These are phyloP conservation scores for Bovichtus diacanthus DNA, from an alignment of 2,797 vertebrate genomes.

Conservation along the genomic window DNA sequence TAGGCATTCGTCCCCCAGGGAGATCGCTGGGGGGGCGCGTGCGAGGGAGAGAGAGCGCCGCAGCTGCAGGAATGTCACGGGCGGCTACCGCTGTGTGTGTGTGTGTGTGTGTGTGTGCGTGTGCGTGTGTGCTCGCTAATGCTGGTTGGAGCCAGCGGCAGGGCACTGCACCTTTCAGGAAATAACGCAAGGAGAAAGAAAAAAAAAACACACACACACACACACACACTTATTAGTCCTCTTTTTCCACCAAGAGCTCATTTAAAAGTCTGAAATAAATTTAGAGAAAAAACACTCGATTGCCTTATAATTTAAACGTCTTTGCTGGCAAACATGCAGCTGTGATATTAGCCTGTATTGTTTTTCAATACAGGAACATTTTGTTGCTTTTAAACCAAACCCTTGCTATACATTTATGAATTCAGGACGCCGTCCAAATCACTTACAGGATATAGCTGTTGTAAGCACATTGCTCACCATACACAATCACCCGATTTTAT, in stretches of 20 bases:
- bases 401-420: background rate
- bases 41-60: slow-evolving; percentile 82
- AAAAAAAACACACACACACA: too few species aligned
- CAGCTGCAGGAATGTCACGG: slow-evolving; percentile 89
- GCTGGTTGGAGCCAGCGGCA: slow-evolving; percentile 77
- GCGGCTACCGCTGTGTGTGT: slow-evolving; percentile 77
- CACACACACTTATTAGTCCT: slow-evolving; percentile 61
- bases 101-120: slow-evolving; percentile 40
- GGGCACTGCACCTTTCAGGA: slow-evolving; percentile 84
- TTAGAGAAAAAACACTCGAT: slow-evolving; percentile 59
- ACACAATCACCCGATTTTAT: slow-evolving; percentile 6
- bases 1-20: slow-evolving; percentile 89
- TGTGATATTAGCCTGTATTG: slow-evolving; percentile 24
- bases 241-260: slow-evolving; percentile 75
- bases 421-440: background rate
- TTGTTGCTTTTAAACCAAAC: slow-evolving; percentile 26
- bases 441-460: background rate
- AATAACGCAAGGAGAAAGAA: slow-evolving; percentile 75
- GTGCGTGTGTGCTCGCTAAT: slow-evolving; percentile 59
- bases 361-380: slow-evolving; percentile 23
- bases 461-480: background rate
- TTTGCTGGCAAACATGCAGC: background rate
- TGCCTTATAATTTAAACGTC: slow-evolving; percentile 39
- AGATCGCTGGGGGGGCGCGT: slow-evolving; percentile 84
- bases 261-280: slow-evolving; percentile 74